phyloP scores from a whole-genome alignment of 2,113 vertebrate genomes.

The Miniopterus natalensis region DNA sequence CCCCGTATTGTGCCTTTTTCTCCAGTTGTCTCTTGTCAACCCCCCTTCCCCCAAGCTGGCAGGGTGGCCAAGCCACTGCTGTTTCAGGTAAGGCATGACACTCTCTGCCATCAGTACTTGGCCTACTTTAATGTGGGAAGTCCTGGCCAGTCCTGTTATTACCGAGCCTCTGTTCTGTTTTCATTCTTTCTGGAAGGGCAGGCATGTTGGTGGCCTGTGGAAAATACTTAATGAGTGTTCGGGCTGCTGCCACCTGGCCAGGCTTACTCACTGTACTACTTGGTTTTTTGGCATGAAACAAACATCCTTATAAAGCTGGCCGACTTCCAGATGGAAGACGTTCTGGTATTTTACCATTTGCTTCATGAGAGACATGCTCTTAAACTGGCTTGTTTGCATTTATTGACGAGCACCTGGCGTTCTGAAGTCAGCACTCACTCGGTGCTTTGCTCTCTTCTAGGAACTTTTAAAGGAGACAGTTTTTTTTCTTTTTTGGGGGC shows the following conservation, averaged over 20 bases:
- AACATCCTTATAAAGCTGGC: background rate
- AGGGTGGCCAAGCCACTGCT: background rate
- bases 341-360: background rate
- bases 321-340: background rate
- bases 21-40: background rate
- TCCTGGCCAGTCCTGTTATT: background rate
- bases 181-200: background rate
- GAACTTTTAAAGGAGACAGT: background rate
- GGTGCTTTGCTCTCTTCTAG: background rate
- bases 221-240: background rate
- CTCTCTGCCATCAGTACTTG: fast-evolving
- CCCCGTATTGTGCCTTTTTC: fast-evolving
- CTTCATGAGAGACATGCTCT: background rate
- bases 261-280: background rate
- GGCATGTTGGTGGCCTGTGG: background rate
- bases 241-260: background rate
- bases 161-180: background rate
- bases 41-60: too few species aligned
- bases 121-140: background rate
- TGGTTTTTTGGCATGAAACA: background rate
- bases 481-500: too few species aligned
- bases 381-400: background rate
- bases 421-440: fast-evolving
- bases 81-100: fast-evolving
- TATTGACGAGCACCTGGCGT: fast-evolving